Evolutionary conservation across 2,113 vertebrate species (phyloP).

Genomic region (Grammomys dolichurus): DNA sequence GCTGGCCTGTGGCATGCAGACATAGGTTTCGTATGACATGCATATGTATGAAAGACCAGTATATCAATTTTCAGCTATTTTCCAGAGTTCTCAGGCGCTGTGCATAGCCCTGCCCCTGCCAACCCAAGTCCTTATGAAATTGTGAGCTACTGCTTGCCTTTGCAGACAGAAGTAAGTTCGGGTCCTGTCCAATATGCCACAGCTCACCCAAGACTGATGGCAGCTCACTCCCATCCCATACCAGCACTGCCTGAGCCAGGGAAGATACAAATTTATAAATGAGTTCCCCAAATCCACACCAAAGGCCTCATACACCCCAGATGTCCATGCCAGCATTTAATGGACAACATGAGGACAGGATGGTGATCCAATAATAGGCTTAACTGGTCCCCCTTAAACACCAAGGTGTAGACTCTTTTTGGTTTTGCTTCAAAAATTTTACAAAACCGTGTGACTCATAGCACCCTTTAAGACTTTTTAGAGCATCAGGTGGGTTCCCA

Average conservation of each 20-base stretch:
- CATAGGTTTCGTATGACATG: no score
- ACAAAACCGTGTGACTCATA: accelerated
- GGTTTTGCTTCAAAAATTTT: background rate
- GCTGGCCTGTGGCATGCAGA: background rate
- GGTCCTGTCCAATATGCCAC: accelerated
- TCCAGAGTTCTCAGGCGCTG: accelerated
- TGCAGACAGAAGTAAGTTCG: accelerated
- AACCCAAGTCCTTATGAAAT: accelerated
- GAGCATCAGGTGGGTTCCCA: background rate
- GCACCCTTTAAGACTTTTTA: background rate
- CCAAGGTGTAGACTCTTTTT: background rate
- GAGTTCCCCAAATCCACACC: background rate
- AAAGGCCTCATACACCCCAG: accelerated
- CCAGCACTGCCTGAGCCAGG: accelerated
- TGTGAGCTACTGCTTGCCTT: accelerated
- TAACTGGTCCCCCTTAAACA: accelerated
- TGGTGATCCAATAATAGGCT: background rate
- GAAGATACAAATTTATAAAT: background rate
- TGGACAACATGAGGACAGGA: accelerated
- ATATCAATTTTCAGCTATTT: accelerated
- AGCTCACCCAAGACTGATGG: accelerated
- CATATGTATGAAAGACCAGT: accelerated
- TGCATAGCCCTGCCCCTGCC: background rate
- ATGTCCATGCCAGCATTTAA: background rate
- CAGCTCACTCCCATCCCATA: no score